Percentiles rank a stretch among this genome's conserved stretches.
Conservation (phyloP, 2,113 vertebrate genomes). For the Callochromis pleurospilus region DNA sequence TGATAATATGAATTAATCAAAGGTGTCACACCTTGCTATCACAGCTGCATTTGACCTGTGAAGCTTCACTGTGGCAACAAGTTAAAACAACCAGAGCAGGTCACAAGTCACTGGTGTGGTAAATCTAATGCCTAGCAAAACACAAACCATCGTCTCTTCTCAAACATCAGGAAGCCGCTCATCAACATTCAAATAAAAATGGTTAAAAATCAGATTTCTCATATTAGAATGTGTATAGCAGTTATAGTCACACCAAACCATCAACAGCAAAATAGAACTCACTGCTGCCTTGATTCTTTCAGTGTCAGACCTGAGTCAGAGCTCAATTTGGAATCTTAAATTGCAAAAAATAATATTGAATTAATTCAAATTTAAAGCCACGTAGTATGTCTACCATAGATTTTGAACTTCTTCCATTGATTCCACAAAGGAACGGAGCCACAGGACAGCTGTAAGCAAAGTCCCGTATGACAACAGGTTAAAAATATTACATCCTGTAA, state of each 20-base stretch:
- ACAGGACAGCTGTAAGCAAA: background rate
- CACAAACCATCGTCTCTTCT: background rate
- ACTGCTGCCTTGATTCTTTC: background rate
- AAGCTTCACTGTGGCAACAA: background rate
- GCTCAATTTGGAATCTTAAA: background rate
- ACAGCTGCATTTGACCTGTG: background rate
- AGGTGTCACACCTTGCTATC: background rate
- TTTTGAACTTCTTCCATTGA: background rate
- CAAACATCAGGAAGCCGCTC: background rate
- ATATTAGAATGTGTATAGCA: background rate
- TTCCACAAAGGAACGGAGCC: background rate
- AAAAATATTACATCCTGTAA: background rate
- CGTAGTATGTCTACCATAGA: background rate
- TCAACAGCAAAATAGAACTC: background rate
- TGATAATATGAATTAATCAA: background rate
- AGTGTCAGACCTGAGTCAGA: background rate
- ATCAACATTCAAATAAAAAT: background rate
- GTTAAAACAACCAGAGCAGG: background rate
- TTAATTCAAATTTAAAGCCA: background rate
- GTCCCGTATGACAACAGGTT: background rate
- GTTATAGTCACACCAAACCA: background rate
- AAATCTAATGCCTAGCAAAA: background rate
- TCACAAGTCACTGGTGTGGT: background rate
- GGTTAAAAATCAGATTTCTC: background rate
- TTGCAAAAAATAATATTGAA: background rate